phyloP scores from a whole-genome alignment of 2,113 vertebrate species.

The Hippocampus mohnikei region DNA sequence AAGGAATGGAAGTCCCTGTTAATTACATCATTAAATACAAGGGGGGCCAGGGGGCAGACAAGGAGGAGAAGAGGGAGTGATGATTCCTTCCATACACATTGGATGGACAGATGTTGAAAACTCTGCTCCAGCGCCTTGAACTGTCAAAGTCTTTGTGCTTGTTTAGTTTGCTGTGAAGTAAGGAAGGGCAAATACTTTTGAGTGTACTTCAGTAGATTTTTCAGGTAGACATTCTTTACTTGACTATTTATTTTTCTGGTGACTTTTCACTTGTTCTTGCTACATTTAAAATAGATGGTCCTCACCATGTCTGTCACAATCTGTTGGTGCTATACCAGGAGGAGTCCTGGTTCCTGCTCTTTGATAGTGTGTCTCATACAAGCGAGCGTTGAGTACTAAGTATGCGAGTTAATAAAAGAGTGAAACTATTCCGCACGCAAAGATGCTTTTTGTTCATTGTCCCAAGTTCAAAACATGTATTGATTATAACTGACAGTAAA shows the following conservation, averaged over 20 bases:
- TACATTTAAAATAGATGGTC: no score
- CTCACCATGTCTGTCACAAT: constrained; percentile 73
- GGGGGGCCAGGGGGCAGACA: not conserved
- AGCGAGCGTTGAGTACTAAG: no score
- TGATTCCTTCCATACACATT: constrained; percentile 25
- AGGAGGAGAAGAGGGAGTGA: not conserved
- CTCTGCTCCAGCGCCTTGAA: constrained; percentile 40
- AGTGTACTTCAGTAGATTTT: not conserved
- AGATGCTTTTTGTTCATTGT: not conserved
- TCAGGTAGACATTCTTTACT: not conserved
- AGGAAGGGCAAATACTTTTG: no score
- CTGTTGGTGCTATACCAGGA: constrained; percentile 46
- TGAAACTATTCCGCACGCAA: not conserved
- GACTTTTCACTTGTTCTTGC: no score
- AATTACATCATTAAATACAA: constrained; percentile 11
- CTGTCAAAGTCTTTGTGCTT: constrained; percentile 7
- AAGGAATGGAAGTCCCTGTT: constrained; percentile 21
- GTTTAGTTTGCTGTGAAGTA: not conserved
- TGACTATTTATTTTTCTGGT: not conserved
- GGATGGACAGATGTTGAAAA: constrained; percentile 43
- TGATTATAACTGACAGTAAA: not conserved
- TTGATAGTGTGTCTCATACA: not conserved
- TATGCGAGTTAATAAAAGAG: not conserved
- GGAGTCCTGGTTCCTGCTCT: constrained; percentile 67
- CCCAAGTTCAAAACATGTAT: not conserved